Evolutionary conservation across 2,888 invertebrate genomes (phyloP).

Genomic region (Gortyna flavago): DNA sequence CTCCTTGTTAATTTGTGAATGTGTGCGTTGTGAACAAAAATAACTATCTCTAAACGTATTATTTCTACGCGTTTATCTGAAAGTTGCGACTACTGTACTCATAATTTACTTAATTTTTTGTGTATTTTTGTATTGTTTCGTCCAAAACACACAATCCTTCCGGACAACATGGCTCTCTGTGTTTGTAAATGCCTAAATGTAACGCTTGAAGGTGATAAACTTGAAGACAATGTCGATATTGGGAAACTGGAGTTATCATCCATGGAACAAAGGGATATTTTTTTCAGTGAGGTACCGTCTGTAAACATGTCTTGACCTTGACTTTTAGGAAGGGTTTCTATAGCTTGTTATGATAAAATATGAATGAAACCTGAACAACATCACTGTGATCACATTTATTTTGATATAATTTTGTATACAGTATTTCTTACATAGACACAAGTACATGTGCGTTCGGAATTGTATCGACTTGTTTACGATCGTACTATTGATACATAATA

Average conservation of each 20-base stretch:
- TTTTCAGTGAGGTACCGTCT: conserved; percentile 92
- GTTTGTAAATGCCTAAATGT: conserved; percentile 95
- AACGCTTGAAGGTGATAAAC: conserved; percentile 91
- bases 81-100: conserved; percentile 70
- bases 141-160: conserved; percentile 68
- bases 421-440: conserved; percentile 39
- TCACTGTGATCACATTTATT: conserved; percentile 37
- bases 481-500: conserved; percentile 35
- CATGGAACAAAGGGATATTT: conserved; percentile 91
- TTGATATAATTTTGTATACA: conserved; percentile 46
- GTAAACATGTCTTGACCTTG: conserved; percentile 88
- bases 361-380: conserved; percentile 49
- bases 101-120: conserved; percentile 78
- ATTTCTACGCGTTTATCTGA: conserved; percentile 76
- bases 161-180: conserved; percentile 88
- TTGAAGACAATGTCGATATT: conserved; percentile 89
- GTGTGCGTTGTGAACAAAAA: conserved; percentile 67
- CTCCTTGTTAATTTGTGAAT: conserved; percentile 52
- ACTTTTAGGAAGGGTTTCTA: conserved; percentile 75
- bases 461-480: conserved; percentile 66
- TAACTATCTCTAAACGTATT: conserved; percentile 68
- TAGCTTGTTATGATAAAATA: conserved; percentile 55
- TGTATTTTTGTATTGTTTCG: conserved; percentile 80
- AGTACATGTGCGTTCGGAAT: conserved; percentile 69
- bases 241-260: conserved; percentile 90